Evolutionary conservation across 2,888 invertebrate species (phyloP), one percentile per base, ranked within the genome.

Genomic region (Cataglyphis albicans): DNA sequence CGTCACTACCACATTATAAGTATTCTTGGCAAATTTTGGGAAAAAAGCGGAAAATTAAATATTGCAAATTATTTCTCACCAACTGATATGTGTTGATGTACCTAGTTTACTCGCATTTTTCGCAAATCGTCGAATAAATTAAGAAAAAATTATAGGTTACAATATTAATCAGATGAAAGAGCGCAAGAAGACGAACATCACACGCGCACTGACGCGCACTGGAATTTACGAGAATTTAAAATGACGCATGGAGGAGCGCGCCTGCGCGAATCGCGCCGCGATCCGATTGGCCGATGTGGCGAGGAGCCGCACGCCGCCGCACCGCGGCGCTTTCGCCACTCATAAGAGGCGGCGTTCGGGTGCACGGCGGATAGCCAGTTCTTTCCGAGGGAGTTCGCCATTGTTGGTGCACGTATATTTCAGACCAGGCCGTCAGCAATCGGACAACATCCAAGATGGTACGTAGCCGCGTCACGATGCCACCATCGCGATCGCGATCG

Each of bases 371-470:
- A 89, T 90, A 86, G 88, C 91, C 91, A 90, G 92, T 93, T 93
- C 97, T 97, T 98, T 97, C 96, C 96, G 96, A 96, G 96, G 96
- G 96, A 96, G 97, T 97, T 97, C 97, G 97, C 97, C 97, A 97
- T 97, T 96, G 96, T 96, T 97, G 97, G 97, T 97, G 97, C 97
- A 97, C 93, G 94, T 97, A 96, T 96, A 96, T 95, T 96, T 96
- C 96, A 96, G 95, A 95, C 95, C 96, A 96, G 96, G 96, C 95
- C 95, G 95, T 95, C 95, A 95, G 95, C 96, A 97, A 98, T 98
- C 98, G 95, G 95, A 96, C 96, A 97, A 96, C 97, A 97, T 97
- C 97, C 96, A 97, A 96, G 94, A 97, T 97, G 97, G 97, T 97
- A 95, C 95, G 97, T 96, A 95, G 92, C 15, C 87, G 83, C 21